phyloP scores from a whole-genome alignment of 2,113 vertebrate species.

The Pelobates fuscus region DNA sequence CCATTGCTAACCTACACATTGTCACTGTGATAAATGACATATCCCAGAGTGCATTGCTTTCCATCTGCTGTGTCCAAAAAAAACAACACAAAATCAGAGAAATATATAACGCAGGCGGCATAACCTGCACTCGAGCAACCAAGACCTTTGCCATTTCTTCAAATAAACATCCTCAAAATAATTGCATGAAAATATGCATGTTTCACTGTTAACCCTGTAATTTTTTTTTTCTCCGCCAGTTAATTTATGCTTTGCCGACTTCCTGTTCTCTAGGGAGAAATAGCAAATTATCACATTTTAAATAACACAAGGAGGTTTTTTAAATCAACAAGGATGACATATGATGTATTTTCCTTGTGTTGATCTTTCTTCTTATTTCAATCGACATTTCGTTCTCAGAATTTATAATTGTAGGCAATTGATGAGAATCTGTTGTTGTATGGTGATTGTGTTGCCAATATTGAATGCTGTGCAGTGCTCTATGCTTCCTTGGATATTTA shows the following conservation, averaged over 20 bases:
- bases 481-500: too few relatives aligned
- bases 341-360: conserved; percentile 47
- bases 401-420: too few relatives aligned
- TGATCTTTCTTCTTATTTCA: conserved; percentile 23
- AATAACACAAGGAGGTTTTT: conserved; percentile 53
- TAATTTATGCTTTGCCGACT: conserved; percentile 34
- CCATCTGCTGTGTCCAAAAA: conserved; percentile 74
- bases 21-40: conserved; percentile 81
- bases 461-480: too few relatives aligned
- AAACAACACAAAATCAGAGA: conserved; percentile 55
- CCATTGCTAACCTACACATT: conserved; percentile 69
- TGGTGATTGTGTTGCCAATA: too few relatives aligned
- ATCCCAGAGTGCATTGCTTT: conserved; percentile 73
- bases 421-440: too few relatives aligned
- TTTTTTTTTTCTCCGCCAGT: conserved; percentile 53
- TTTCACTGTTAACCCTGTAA: conserved; percentile 54
- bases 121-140: conserved; percentile 42
- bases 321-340: conserved; percentile 48
- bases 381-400: conserved; percentile 48
- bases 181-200: conserved; percentile 57
- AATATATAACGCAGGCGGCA: conserved; percentile 63
- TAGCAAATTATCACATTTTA: conserved; percentile 43
- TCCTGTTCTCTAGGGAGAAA: conserved; percentile 54
- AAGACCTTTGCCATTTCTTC: conserved; percentile 46
- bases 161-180: conserved; percentile 56